Evolutionary conservation across 2,113 vertebrate genomes (phyloP), one percentile per base, ranked within the genome.

Genomic region (Syngnathus scovelli): DNA sequence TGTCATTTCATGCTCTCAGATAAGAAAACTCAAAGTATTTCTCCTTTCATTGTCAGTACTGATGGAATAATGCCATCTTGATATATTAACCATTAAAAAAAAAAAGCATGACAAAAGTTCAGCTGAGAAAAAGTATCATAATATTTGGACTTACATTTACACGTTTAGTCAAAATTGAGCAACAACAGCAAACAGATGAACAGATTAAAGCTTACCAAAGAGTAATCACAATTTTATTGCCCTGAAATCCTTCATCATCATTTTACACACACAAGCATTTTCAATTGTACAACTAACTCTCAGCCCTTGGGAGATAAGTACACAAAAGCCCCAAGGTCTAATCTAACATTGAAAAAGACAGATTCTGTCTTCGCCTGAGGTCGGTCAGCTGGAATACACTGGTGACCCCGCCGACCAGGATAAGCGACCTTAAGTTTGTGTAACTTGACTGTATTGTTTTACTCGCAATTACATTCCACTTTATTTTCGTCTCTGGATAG

Each of bases 271-370:
- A 18, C 55, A 59, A 56, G 76, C 67, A 68, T 69, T 58, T 41
- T 67, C 44, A 49, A 52, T 67, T 75, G 64, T 58, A 64, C 72
- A 71, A 68, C 62, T 70, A 56, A 51, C 66, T 70, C 39, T 0
- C 39, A 15, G 73, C 69, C 69, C 63, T 66, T 16, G 61, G 64
- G 66, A 71, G 69, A 73, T 55, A 63, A 79, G 69, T 44, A 77
- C 68, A 83, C 69, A 19, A 76, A 78, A 78, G 74, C 77, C 83
- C 75, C 61, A 73, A 67, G 72, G 81, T 79, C 60, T 65, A 75
- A 72, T 81, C 79, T 23, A 55, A 12, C 5, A 55, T 7, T 49
- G 7, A 49, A 6, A 8, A 27, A 55, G 11, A 9, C 6, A 54
- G n/a, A 21, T 23, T 23, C 21, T 55, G 52, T 55, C 52, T 55